Evolutionary conservation across 2,113 vertebrate species (phyloP).

Genomic region (Ochotona curzoniae): DNA sequence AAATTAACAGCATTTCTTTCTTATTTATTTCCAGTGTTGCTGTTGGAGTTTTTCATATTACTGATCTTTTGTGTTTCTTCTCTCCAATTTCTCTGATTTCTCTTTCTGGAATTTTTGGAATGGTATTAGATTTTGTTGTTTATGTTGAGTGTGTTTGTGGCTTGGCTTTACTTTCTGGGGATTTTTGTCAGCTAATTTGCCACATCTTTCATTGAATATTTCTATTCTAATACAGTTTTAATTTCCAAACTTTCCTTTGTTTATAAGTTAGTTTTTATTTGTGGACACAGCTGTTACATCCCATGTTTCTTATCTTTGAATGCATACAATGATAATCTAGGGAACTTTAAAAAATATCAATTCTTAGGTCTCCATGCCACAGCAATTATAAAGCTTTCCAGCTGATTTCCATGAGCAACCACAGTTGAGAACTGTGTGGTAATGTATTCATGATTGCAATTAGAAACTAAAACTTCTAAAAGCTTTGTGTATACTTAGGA

Average conservation of each 20-base stretch:
- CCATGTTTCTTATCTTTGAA: conserved; percentile 17
- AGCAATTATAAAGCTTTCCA: conserved; percentile 7
- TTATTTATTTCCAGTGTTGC: neutral
- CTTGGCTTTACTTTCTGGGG: neutral
- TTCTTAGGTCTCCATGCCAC: neutral
- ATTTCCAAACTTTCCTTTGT: conserved; percentile 14
- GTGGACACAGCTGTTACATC: neutral
- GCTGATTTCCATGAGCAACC: neutral
- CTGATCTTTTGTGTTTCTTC: neutral
- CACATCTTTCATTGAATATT: neutral
- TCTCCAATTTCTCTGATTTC: neutral
- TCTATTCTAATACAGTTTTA: neutral
- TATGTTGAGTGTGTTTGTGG: neutral
- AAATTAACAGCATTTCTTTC: neutral
- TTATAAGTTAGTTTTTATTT: conserved; percentile 12
- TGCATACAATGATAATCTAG: neutral
- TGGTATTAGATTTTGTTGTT: neutral
- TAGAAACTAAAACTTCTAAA: neutral
- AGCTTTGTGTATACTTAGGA: neutral
- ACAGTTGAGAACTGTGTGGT: neutral
- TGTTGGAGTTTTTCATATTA: conserved; percentile 11
- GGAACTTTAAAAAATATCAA: neutral
- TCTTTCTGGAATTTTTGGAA: conserved; percentile 22
- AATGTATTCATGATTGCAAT: neutral
- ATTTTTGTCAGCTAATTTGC: conserved; percentile 32